Evolutionary conservation across 2,888 invertebrate species (phyloP).

Genomic region (Tortricodes alternella): DNA sequence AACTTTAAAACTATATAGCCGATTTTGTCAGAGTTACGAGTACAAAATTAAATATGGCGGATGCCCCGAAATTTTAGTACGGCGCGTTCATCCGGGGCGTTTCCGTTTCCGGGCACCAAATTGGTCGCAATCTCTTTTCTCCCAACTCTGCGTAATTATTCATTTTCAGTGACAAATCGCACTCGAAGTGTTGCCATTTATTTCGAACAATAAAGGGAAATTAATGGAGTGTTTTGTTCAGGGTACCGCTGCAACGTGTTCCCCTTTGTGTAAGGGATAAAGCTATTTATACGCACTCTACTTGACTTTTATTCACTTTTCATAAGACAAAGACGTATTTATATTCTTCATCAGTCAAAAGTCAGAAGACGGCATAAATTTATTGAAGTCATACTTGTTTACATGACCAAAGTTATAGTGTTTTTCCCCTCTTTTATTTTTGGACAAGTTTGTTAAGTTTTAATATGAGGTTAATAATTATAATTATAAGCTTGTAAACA

Average conservation of each 20-base stretch:
- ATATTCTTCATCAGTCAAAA: too few relatives aligned
- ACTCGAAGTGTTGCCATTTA: conserved; percentile 24
- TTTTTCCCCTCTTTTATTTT: too few relatives aligned
- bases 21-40: too few relatives aligned
- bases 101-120: conserved; percentile 28
- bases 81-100: conserved; percentile 21
- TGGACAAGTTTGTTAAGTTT: too few relatives aligned
- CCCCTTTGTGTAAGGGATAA: background rate
- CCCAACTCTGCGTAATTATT: conserved; percentile 28
- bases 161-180: conserved; percentile 29
- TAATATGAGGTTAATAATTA: too few relatives aligned
- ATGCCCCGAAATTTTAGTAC: conserved; percentile 4
- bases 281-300: background rate
- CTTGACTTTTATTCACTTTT: too few relatives aligned
- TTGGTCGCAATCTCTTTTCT: conserved; percentile 29
- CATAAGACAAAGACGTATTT: too few relatives aligned
- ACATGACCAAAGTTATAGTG: too few relatives aligned
- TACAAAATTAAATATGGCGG: conserved; percentile 13
- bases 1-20: too few relatives aligned
- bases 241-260: background rate
- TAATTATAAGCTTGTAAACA: too few relatives aligned
- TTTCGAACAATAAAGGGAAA: conserved; percentile 16
- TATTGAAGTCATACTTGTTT: too few relatives aligned
- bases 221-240: conserved; percentile 21
- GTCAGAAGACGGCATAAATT: too few relatives aligned